These are phyloP conservation scores for Arothron firmamentum DNA, from an alignment of 2,113 vertebrate genomes.

Conservation along the genomic window DNA sequence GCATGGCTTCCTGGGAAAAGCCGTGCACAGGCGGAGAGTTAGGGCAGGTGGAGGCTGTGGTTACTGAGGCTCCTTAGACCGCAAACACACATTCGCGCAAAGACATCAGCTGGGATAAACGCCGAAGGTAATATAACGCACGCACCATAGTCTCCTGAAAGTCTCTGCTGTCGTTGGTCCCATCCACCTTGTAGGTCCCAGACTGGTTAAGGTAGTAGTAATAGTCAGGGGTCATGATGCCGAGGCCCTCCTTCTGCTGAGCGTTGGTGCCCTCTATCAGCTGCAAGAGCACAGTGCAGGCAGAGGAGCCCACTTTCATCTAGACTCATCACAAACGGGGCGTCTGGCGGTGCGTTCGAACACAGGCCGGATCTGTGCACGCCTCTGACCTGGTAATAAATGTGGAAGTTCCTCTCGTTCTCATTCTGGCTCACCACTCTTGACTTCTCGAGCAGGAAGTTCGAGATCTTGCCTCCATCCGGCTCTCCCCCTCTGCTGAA, in stretches of 20 bases:
- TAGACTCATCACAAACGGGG: neutral
- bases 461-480: slow-evolving; percentile 94
- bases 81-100: too few relatives aligned
- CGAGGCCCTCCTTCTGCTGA: slow-evolving; percentile 86
- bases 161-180: slow-evolving; percentile 86
- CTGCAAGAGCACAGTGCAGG: slow-evolving; percentile 61
- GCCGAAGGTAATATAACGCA: neutral
- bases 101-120: neutral
- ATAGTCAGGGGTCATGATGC: slow-evolving; percentile 90
- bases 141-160: slow-evolving; percentile 90
- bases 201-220: slow-evolving; percentile 96
- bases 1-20: slow-evolving; percentile 86
- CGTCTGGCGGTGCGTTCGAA: neutral
- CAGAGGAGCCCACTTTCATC: neutral
- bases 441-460: slow-evolving; percentile 95
- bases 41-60: neutral
- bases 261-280: slow-evolving; percentile 85
- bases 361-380: neutral
- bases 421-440: slow-evolving; percentile 95
- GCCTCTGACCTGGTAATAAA: slow-evolving; percentile 92
- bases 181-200: slow-evolving; percentile 92
- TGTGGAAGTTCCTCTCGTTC: slow-evolving; percentile 92
- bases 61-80: too few relatives aligned
- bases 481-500: slow-evolving; percentile 96
- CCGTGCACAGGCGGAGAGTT: neutral